Evolutionary conservation across 2,113 vertebrate species (phyloP), one percentile per base, ranked within the genome.

Genomic region (Paramisgurnus dabryanus): DNA sequence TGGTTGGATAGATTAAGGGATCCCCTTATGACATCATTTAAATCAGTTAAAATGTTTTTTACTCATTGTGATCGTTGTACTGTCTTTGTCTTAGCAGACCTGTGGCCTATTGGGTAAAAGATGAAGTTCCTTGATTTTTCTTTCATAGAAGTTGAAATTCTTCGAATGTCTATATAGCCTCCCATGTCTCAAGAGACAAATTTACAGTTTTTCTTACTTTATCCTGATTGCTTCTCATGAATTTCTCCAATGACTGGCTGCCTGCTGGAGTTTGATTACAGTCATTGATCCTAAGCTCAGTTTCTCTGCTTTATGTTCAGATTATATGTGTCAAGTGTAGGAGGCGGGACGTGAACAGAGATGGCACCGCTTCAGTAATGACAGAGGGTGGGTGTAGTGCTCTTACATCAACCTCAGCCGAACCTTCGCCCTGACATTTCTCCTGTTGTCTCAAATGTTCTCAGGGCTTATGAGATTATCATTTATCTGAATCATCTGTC

Each of bases 401-500:
- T 75, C 57, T 61, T 74, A 74, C 39, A 58, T 73, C 70, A 43
- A 60, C 17, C 4, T 60, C 39, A 73, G 5, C 39, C 55, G 43
- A 60, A 5, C 17, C 39, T 6, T 74, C 55, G 15, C 6, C 6
- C 6, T 60, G 55, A 60, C n/a, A 27, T 73, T 45, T 63, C 60
- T 63, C 22, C 11, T 63, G 7, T 27, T 73, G 57, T 45, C 18
- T 60, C 17, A 61, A 58, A 74, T 60, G 40, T 7, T 64, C 43
- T n/a, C 43, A 64, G 18, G 47, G 43, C 15, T 64, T 49, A 39
- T 76, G 58, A 49, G 72, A 63, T 75, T 75, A 27, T 49, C 43
- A 6, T 50, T 64, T 64, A 64, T 76, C 58, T 64, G 22, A 76
- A 64, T 12, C 22, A 15, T 76, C 45, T 34, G 65, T 75, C 49